These are phyloP conservation scores for Stenchaetothrips biformis DNA, from an alignment of 2,888 invertebrate genomes.

Conservation along the genomic window DNA sequence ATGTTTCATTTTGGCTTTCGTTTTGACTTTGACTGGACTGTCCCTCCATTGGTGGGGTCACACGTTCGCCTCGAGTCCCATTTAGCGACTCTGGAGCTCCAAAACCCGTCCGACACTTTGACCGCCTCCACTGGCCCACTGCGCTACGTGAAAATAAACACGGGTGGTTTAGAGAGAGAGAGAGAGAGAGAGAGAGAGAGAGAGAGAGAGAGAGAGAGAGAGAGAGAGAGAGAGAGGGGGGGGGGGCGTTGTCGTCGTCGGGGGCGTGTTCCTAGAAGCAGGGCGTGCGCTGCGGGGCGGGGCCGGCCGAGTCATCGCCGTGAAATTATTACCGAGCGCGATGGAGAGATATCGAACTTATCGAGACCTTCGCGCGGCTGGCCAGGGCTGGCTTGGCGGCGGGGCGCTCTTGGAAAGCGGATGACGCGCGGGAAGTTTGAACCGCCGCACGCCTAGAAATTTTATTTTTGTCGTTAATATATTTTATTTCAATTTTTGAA, in stretches of 20 bases:
- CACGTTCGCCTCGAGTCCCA: no score
- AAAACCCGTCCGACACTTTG: no score
- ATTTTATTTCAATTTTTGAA: no score
- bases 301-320: neutral
- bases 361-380: neutral
- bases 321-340: neutral
- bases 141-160: no score
- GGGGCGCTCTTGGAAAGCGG: no score
- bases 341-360: neutral
- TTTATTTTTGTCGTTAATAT: no score
- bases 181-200: constrained; percentile 27
- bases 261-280: neutral
- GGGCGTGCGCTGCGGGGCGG: neutral
- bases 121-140: no score
- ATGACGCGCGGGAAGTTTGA: neutral
- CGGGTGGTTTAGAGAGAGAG: neutral
- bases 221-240: neutral
- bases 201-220: constrained; percentile 27
- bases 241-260: neutral
- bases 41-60: no score
- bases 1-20: neutral
- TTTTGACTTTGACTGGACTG: neutral
- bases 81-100: no score
- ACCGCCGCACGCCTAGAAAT: neutral
- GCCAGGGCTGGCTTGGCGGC: neutral